phyloP scores from a whole-genome alignment of 2,113 vertebrate genomes.

The Anhinga rufa region DNA sequence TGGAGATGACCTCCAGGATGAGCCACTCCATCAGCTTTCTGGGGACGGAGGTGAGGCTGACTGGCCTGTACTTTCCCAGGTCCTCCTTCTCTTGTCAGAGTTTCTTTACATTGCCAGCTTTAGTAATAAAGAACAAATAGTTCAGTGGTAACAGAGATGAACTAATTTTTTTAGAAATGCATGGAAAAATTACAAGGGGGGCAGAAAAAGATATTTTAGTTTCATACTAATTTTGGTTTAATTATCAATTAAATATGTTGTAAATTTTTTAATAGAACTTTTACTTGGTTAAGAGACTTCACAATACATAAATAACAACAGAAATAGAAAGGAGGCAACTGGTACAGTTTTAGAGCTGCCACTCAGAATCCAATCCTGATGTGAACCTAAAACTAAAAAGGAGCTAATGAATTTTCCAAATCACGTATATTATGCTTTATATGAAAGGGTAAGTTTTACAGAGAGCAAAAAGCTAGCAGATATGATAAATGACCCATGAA shows the following conservation, averaged over 20 bases:
- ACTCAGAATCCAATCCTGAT: neutral
- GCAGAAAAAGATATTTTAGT: neutral
- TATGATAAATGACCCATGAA: neutral
- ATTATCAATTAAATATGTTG: neutral
- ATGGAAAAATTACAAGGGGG: neutral
- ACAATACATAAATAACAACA: neutral
- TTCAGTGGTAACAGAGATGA: neutral
- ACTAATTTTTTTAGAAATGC: neutral
- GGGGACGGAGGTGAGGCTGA: too few species aligned
- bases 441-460: neutral
- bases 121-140: neutral
- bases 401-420: neutral
- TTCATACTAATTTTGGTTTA: neutral
- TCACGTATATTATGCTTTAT: neutral
- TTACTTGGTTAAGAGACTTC: neutral
- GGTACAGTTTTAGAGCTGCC: neutral
- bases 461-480: neutral
- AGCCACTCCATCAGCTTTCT: too few species aligned
- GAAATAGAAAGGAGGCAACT: neutral
- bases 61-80: too few species aligned
- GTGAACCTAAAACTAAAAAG: neutral
- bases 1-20: too few species aligned
- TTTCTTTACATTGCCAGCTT: neutral
- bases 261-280: neutral
- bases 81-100: neutral